Conservation (phyloP, 2,888 invertebrate species). For the Metacarcinus magister region DNA sequence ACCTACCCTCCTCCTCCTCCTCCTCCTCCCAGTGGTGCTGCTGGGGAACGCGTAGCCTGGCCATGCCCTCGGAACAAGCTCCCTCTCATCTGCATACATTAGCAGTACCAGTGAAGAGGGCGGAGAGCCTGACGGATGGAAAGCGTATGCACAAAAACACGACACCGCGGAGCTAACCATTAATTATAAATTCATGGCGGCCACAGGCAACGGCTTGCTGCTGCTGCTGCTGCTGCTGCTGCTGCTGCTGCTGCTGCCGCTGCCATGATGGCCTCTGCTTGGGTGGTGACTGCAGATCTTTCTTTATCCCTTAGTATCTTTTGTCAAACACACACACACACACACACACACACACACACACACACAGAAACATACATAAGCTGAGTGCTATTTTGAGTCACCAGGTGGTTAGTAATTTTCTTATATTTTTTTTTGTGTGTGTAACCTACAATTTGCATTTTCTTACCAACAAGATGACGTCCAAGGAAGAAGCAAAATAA, state of each 20-base stretch:
- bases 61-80: neutral
- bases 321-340: slow-evolving; percentile 31
- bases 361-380: too few relatives aligned
- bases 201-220: neutral
- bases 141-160: slow-evolving; percentile 50
- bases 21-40: neutral
- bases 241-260: neutral
- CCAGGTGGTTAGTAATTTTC: too few relatives aligned
- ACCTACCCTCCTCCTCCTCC: neutral
- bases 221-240: neutral
- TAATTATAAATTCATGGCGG: slow-evolving; percentile 59
- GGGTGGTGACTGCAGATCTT: too few relatives aligned
- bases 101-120: slow-evolving; percentile 34
- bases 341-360: neutral
- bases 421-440: too few relatives aligned
- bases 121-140: slow-evolving; percentile 40
- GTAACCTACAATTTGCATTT: too few relatives aligned
- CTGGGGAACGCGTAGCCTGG: neutral
- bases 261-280: neutral
- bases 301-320: too few relatives aligned
- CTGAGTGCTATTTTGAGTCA: too few relatives aligned
- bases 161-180: slow-evolving; percentile 48
- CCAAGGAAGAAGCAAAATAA: too few relatives aligned
- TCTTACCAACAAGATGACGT: too few relatives aligned
- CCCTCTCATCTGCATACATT: slow-evolving; percentile 62